Conservation (phyloP, 2,888 invertebrate species). For the Mythimna ferrago region DNA sequence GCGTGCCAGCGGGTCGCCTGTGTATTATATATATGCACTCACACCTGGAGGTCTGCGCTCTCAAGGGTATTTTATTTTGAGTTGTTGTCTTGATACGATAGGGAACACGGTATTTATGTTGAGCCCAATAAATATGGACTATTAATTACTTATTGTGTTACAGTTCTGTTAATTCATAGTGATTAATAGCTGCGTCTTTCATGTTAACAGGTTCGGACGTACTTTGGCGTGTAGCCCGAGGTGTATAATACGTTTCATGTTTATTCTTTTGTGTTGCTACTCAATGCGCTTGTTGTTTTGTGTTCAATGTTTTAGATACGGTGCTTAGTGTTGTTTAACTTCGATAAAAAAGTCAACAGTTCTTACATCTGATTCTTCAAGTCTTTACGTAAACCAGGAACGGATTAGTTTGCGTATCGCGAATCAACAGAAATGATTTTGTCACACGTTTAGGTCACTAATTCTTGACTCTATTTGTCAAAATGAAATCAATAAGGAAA, state of each 20-base stretch:
- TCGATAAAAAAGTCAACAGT: conserved; percentile 37
- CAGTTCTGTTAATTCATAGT: conserved; percentile 87
- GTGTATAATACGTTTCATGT: conserved; percentile 43
- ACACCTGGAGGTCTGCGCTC: conserved; percentile 89
- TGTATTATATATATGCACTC: conserved; percentile 89
- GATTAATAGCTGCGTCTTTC: conserved; percentile 79
- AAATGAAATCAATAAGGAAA: conserved; percentile 37
- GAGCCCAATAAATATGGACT: conserved; percentile 85
- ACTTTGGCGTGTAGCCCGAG: conserved; percentile 48
- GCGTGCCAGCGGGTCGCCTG: conserved; percentile 89
- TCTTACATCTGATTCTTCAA: conserved; percentile 22
- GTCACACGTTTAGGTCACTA: conserved; percentile 34
- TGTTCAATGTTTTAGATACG: conserved; percentile 37
- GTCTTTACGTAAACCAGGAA: conserved; percentile 41
- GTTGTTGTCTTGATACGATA: conserved; percentile 85
- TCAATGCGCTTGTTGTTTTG: conserved; percentile 46
- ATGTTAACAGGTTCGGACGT: conserved; percentile 62
- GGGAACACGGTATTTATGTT: conserved; percentile 86
- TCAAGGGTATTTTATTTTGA: conserved; percentile 85
- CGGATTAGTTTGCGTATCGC: conserved; percentile 29
- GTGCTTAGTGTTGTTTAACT: conserved; percentile 43
- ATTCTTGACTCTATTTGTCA: conserved; percentile 25
- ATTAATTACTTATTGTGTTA: conserved; percentile 89
- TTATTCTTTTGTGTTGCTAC: conserved; percentile 53
- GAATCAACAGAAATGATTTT: conserved; percentile 37